Evolutionary conservation across 1,140 invertebrate genomes (phyloP).

Genomic region (Drosophila erecta): DNA sequence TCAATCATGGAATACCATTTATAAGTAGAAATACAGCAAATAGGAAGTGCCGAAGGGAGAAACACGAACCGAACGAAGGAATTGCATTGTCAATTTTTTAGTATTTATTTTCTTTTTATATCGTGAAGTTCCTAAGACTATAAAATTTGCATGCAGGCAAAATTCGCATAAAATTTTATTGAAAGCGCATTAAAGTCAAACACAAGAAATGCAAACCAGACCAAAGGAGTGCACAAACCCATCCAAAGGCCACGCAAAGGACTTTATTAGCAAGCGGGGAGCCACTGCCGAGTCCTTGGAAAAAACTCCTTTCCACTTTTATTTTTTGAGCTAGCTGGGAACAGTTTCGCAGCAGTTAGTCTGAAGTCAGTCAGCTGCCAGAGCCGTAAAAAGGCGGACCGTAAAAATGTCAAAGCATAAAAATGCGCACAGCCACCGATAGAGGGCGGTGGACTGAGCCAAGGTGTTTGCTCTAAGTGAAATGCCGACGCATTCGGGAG

Average conservation of each 20-base stretch:
- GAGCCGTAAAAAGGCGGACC: slow-evolving; percentile 69
- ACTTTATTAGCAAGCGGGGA: slow-evolving; percentile 76
- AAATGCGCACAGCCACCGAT: slow-evolving; percentile 51
- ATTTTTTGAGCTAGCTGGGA: background rate
- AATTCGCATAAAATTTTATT: slow-evolving; percentile 77
- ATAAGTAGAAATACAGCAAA: slow-evolving; percentile 7
- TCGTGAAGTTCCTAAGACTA: slow-evolving; percentile 35
- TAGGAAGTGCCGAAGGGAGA: slow-evolving; percentile 6
- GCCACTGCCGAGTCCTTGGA: slow-evolving; percentile 22
- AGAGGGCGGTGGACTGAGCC: slow-evolving; percentile 24
- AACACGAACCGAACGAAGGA: slow-evolving; percentile 36
- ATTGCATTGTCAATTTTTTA: slow-evolving; percentile 60
- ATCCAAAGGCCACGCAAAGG: slow-evolving; percentile 47
- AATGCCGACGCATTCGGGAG: slow-evolving; percentile 47
- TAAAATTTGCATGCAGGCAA: slow-evolving; percentile 79
- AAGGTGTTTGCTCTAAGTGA: slow-evolving; percentile 71
- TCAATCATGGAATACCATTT: background rate
- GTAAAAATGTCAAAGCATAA: slow-evolving; percentile 81
- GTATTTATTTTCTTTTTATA: slow-evolving; percentile 31
- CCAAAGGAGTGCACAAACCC: slow-evolving; percentile 31
- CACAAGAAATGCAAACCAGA: slow-evolving; percentile 62
- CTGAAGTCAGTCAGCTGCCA: slow-evolving; percentile 74
- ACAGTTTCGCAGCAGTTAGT: slow-evolving; percentile 60
- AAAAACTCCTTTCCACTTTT: background rate
- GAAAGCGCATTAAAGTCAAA: slow-evolving; percentile 78